Evolutionary conservation across 2,797 vertebrate genomes (phyloP), one percentile per base, ranked within the genome.

Genomic region (Ctenopoma multispine): DNA sequence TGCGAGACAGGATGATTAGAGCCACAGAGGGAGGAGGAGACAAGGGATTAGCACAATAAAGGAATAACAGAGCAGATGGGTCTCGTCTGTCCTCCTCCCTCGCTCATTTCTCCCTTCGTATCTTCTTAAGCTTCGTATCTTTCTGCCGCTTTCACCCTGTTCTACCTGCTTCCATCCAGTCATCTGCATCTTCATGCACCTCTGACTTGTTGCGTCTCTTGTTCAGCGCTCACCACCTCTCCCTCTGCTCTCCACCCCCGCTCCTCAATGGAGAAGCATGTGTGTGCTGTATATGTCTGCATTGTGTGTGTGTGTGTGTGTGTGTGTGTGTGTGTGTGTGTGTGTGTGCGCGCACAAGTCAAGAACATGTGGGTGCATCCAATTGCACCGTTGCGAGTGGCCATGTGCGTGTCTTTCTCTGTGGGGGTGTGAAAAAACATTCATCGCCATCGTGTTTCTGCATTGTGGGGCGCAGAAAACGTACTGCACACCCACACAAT

Each of bases 281-380:
- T 68, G 79, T 83, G 70, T 29, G n/a, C 56, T 67, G 75, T 77
- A 49, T 84, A 64, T 29, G 63, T 81, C n/a, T n/a, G n/a, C n/a
- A n/a, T n/a, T n/a, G 27, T 3, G 27, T 3, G 27, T 29, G 27
- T 29, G 27, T 29, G 5, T 29, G 5, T 29, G 5, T 29, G 5
- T 29, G 5, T 29, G 5, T 29, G 5, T 29, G 5, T 29, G 7
- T 29, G 7, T 29, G 7, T 29, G 27, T 29, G 44, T 70, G 64
- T 62, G 69, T 58, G 77, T 50, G 63, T 44, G 56, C 36, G 61
- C 36, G 23, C 44, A 55, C 27, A 31, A 55, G 69, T 58, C 66
- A 21, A 81, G 72, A 89, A 90, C 89, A 89, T 90, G 92, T 90
- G 90, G 92, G 92, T 82, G 88, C 86, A 81, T 85, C 84, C 64